phyloP scores from a whole-genome alignment of 2,797 vertebrate genomes.

The Sparus aurata region DNA sequence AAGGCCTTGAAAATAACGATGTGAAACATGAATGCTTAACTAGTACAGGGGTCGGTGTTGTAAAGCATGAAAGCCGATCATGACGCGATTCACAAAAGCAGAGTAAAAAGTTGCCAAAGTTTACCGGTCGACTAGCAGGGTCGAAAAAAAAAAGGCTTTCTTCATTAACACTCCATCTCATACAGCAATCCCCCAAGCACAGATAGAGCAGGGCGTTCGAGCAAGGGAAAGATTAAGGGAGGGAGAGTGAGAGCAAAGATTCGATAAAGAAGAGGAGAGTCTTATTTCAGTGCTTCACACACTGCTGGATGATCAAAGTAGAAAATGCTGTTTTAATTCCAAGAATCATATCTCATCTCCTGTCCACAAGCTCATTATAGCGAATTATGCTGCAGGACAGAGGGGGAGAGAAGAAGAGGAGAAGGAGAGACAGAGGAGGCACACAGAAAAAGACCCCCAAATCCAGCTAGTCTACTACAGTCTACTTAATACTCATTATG shows the following conservation, averaged over 20 bases:
- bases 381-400: slow-evolving; percentile 75
- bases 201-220: slow-evolving; percentile 64
- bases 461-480: slow-evolving; percentile 15
- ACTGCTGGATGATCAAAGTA: slow-evolving; percentile 81
- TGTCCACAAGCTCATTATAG: slow-evolving; percentile 83
- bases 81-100: slow-evolving; percentile 69
- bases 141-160: slow-evolving; percentile 44
- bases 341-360: slow-evolving; percentile 82
- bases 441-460: slow-evolving; percentile 34
- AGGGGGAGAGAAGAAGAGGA: slow-evolving; percentile 27
- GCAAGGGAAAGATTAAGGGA: slow-evolving; percentile 70
- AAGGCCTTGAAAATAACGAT: slow-evolving; percentile 42
- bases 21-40: slow-evolving; percentile 71
- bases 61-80: slow-evolving; percentile 63
- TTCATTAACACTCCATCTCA: slow-evolving; percentile 81
- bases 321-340: slow-evolving; percentile 85
- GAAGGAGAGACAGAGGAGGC: slow-evolving; percentile 8
- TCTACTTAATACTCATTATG: neutral
- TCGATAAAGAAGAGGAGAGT: slow-evolving; percentile 75
- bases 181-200: slow-evolving; percentile 68
- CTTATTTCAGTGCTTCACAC: slow-evolving; percentile 76
- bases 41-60: slow-evolving; percentile 57
- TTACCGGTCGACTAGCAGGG: slow-evolving; percentile 58
- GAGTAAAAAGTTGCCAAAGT: slow-evolving; percentile 65
- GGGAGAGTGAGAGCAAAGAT: slow-evolving; percentile 66